Evolutionary conservation across 2,797 vertebrate species (phyloP).

Genomic region (Ibycter americanus): DNA sequence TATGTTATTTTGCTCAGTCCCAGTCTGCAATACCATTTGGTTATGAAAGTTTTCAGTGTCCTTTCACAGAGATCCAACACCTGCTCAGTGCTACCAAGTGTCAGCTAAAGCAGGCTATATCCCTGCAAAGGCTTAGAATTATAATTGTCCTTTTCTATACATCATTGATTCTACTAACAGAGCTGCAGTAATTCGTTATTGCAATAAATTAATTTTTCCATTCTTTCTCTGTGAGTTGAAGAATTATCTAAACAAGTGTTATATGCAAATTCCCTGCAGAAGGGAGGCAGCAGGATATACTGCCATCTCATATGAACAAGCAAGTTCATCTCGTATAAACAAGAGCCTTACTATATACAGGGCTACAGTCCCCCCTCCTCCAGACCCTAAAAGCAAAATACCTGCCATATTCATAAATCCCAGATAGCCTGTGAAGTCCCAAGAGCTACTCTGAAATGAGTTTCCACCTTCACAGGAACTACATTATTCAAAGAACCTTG

Average conservation of each 20-base stretch:
- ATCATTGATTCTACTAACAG: background rate
- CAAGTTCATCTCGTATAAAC: background rate
- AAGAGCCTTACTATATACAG: background rate
- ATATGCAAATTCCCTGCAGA: background rate
- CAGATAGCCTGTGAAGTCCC: conserved; percentile 8
- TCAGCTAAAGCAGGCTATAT: background rate
- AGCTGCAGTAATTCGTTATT: background rate
- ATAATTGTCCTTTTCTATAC: background rate
- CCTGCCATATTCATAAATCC: conserved; percentile 22
- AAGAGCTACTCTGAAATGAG: conserved; percentile 10
- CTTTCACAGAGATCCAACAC: background rate
- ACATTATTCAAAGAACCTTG: conserved; percentile 54
- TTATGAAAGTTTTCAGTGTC: background rate
- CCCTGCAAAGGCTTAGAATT: background rate
- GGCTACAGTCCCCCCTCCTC: background rate
- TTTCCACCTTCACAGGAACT: conserved; percentile 36
- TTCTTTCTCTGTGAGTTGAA: background rate
- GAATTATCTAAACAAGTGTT: background rate
- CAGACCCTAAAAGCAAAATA: background rate
- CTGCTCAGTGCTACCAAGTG: background rate
- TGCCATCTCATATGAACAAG: background rate
- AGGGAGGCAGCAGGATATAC: background rate
- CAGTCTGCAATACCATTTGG: background rate
- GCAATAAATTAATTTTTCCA: background rate
- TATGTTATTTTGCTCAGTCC: background rate